Conservation (phyloP, 2,797 vertebrate genomes). For the Helarctos malayanus region DNA sequence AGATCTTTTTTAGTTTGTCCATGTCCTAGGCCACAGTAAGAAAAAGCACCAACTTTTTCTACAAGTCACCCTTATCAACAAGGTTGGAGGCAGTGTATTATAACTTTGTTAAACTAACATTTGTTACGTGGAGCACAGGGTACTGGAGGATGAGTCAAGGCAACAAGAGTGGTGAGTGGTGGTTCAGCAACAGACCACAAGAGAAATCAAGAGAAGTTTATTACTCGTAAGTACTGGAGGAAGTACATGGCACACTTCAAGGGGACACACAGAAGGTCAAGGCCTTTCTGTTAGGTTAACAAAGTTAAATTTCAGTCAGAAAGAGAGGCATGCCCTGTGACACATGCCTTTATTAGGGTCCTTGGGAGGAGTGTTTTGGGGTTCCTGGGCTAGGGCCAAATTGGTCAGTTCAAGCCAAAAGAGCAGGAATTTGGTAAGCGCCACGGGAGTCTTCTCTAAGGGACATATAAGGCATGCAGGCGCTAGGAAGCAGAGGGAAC, state of each 20-base stretch:
- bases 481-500: background rate
- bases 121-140: background rate
- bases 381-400: background rate
- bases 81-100: background rate
- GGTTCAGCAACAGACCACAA: background rate
- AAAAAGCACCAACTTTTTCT: background rate
- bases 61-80: background rate
- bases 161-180: background rate
- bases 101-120: background rate
- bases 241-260: background rate
- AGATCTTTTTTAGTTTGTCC: background rate
- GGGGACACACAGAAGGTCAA: background rate
- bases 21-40: background rate
- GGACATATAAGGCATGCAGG: background rate
- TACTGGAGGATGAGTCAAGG: background rate
- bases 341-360: background rate
- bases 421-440: background rate
- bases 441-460: background rate
- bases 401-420: background rate
- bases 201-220: background rate
- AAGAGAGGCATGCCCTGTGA: background rate
- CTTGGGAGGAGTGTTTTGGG: background rate
- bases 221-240: background rate
- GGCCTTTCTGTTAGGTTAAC: background rate
- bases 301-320: background rate